phyloP scores from a whole-genome alignment of 1,140 invertebrate species.

The Pseudachorutes palmiensis region DNA sequence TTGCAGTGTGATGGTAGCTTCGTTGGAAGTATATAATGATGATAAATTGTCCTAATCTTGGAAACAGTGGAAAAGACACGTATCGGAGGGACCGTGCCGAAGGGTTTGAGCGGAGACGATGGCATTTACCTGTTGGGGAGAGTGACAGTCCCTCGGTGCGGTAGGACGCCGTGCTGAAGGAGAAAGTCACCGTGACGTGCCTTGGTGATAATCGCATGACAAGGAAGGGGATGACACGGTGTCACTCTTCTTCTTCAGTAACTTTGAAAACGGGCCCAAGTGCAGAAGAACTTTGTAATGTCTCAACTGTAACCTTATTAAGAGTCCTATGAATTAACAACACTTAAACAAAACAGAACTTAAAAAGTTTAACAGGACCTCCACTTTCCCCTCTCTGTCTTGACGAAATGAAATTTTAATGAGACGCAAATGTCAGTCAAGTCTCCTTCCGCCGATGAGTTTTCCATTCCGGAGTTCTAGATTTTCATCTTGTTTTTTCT shows the following conservation, averaged over 20 bases:
- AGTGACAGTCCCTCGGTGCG: background rate
- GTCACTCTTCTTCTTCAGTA: background rate
- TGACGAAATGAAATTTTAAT: conserved; percentile 25
- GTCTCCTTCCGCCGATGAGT: background rate
- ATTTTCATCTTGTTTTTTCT: background rate
- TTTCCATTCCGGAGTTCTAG: background rate
- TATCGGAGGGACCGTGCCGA: background rate
- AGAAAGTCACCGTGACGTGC: background rate
- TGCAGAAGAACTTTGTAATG: no score
- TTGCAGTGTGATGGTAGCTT: no score
- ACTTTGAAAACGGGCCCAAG: background rate
- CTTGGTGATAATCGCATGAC: conserved; percentile 1
- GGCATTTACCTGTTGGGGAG: conserved; percentile 7
- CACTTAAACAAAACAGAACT: background rate
- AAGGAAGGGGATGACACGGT: conserved; percentile 4
- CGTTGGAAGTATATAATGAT: background rate
- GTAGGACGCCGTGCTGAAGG: background rate
- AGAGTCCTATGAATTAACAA: background rate
- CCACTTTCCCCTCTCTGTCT: background rate
- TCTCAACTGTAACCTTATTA: background rate
- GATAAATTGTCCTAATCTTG: conserved; percentile 9
- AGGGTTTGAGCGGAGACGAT: background rate
- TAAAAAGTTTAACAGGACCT: background rate
- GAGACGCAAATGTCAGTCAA: conserved; percentile 18
- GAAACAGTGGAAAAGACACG: background rate